Evolutionary conservation across 2,888 invertebrate genomes (phyloP).

Genomic region (Chymomyza fuscimana): DNA sequence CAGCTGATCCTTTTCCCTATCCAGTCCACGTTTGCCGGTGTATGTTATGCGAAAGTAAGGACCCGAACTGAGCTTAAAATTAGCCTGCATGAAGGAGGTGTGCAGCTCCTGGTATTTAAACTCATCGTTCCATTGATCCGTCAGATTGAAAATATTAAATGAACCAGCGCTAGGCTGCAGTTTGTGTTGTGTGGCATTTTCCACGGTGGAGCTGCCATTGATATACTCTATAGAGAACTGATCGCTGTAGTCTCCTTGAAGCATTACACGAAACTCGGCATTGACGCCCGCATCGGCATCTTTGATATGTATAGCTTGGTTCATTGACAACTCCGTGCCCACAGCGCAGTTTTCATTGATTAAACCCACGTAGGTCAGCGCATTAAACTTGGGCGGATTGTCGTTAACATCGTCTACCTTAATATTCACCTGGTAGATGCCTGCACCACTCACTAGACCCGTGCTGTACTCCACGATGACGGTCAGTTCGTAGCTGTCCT

Average conservation of each 20-base stretch:
- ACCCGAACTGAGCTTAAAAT: conserved; percentile 66
- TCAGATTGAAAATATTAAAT: conserved; percentile 77
- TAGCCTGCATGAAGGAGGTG: conserved; percentile 75
- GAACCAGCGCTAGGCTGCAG: conserved; percentile 72
- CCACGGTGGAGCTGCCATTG: conserved; percentile 81
- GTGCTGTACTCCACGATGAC: conserved; percentile 89
- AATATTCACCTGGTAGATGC: conserved; percentile 89
- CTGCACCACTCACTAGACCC: conserved; percentile 85
- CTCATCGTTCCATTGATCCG: conserved; percentile 78
- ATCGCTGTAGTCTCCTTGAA: conserved; percentile 88
- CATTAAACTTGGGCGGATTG: conserved; percentile 90
- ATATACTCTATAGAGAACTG: conserved; percentile 83
- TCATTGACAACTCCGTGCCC: conserved; percentile 86
- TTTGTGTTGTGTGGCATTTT: conserved; percentile 54
- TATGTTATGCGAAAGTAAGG: conserved; percentile 76
- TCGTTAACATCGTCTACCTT: conserved; percentile 93
- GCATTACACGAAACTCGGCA: conserved; percentile 84
- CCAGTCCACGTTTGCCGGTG: conserved; percentile 81
- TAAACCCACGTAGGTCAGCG: conserved; percentile 86
- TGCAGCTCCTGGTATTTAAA: conserved; percentile 78
- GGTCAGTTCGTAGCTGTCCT: conserved; percentile 87
- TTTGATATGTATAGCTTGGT: conserved; percentile 84
- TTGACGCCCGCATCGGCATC: conserved; percentile 87
- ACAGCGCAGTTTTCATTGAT: conserved; percentile 88
- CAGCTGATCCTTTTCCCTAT: conserved; percentile 86